A percentile compares a stretch with the other conserved stretches of the same genome.
These are phyloP conservation scores for Latrodectus geometricus DNA, from an alignment of 1,140 invertebrate genomes.

Conservation along the genomic window DNA sequence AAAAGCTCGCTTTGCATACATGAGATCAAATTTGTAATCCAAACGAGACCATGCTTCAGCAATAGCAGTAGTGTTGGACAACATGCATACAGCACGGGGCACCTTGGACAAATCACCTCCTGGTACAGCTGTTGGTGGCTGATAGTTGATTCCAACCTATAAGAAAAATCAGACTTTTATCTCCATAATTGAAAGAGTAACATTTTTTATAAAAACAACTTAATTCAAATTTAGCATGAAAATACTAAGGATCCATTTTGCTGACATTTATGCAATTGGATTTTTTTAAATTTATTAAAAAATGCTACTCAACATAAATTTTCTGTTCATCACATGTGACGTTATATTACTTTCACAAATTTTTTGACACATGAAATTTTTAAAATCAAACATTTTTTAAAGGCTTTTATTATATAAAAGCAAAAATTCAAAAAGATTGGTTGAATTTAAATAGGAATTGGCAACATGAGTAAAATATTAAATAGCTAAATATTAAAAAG, in stretches of 20 bases:
- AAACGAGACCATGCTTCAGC: conserved; percentile 82
- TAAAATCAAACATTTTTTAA: too few relatives aligned
- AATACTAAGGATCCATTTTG: neutral
- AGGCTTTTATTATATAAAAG: too few relatives aligned
- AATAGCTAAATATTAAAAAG: too few relatives aligned
- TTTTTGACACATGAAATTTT: too few relatives aligned
- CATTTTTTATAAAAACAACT: neutral
- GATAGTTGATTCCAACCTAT: conserved; percentile 81
- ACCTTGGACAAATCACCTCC: conserved; percentile 76
- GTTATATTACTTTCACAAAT: too few relatives aligned
- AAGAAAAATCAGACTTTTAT: neutral
- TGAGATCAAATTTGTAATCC: conserved; percentile 86
- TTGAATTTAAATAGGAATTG: too few relatives aligned
- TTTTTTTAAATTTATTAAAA: too few relatives aligned
- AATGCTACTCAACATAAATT: too few relatives aligned
- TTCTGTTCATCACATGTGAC: too few relatives aligned
- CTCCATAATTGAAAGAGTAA: neutral
- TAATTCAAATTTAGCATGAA: neutral
- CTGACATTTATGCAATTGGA: neutral
- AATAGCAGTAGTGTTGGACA: conserved; percentile 86
- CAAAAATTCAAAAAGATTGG: too few relatives aligned
- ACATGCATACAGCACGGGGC: conserved; percentile 78
- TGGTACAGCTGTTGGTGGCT: conserved; percentile 75
- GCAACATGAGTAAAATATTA: too few relatives aligned
- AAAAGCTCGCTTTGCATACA: conserved; percentile 84